Percentiles rank a stretch among this genome's conserved stretches.
Evolutionary conservation across 2,888 invertebrate species (phyloP).

Genomic region (Microdon myrmicae): DNA sequence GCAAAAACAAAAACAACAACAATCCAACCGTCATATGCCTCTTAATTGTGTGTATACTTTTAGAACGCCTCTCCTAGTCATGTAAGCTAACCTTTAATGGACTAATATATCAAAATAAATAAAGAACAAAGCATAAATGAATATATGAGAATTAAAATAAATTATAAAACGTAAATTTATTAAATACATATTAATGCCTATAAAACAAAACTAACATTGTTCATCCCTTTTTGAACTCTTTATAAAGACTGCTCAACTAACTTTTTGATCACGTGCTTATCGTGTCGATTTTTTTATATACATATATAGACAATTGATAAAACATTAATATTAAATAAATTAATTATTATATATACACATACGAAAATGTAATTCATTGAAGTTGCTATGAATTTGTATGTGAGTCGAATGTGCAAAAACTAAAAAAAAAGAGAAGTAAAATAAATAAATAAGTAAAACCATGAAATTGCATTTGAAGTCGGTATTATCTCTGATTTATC

Average conservation of each 20-base stretch:
- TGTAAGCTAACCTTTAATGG: slow-evolving; percentile 36
- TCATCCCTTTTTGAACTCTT: slow-evolving; percentile 38
- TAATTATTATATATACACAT: slow-evolving; percentile 1
- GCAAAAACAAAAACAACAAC: not conserved
- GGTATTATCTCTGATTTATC: not conserved
- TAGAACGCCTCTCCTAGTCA: slow-evolving; percentile 47
- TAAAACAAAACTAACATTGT: slow-evolving; percentile 45
- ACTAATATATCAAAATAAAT: slow-evolving; percentile 15
- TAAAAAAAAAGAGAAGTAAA: too few species aligned
- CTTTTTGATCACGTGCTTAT: slow-evolving; percentile 40
- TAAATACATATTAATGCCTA: slow-evolving; percentile 25
- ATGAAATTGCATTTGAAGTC: slow-evolving; percentile 16
- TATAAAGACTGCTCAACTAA: slow-evolving; percentile 50
- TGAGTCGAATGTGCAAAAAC: too few species aligned
- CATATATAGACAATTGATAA: slow-evolving; percentile 13
- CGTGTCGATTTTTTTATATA: slow-evolving; percentile 41
- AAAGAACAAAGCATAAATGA: too few species aligned
- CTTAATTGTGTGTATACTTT: slow-evolving; percentile 29
- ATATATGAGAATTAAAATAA: too few species aligned
- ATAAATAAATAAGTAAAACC: too few species aligned
- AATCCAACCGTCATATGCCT: slow-evolving; percentile 33
- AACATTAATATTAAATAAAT: slow-evolving; percentile 10
- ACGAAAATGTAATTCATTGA: too few species aligned
- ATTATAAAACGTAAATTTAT: too few species aligned
- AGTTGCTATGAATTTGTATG: too few species aligned